Evolutionary conservation across 2,888 invertebrate genomes (phyloP).

Genomic region (Silvanus unidentatus): DNA sequence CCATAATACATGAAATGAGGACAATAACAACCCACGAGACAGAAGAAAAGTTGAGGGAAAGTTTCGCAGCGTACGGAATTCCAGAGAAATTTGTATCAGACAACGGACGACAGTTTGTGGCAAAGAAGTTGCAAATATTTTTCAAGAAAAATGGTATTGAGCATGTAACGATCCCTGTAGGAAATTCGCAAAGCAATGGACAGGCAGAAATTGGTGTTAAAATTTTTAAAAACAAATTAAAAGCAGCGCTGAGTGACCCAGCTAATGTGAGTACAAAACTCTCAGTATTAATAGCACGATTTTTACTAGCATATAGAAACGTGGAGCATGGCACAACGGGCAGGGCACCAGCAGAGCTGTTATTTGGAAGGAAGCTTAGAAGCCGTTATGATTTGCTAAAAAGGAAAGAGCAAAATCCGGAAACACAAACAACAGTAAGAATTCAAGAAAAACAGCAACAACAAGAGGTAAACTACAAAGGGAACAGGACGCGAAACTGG

Average conservation of each 20-base stretch:
- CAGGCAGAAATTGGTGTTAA: conserved; percentile 11
- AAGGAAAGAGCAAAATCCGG: background rate
- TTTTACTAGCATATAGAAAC: conserved; percentile 7
- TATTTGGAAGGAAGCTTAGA: conserved; percentile 8
- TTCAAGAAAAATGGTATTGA: conserved; percentile 11
- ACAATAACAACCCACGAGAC: background rate
- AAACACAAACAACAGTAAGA: background rate
- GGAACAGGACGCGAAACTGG: background rate
- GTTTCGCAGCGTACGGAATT: conserved; percentile 6
- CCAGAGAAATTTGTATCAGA: conserved; percentile 9
- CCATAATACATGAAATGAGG: background rate
- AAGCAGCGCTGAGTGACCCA: conserved; percentile 9
- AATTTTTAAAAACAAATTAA: conserved; percentile 9
- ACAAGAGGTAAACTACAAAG: background rate
- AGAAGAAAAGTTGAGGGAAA: conserved; percentile 1
- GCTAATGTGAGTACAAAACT: conserved; percentile 6
- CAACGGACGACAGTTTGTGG: conserved; percentile 9
- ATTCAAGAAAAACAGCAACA: background rate
- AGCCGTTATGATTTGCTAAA: conserved; percentile 7
- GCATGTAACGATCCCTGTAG: conserved; percentile 6
- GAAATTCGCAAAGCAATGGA: conserved; percentile 5
- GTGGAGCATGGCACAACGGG: conserved; percentile 8
- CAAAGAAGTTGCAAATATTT: conserved; percentile 6
- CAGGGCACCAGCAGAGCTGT: conserved; percentile 13
- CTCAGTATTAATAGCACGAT: conserved; percentile 8